These are phyloP conservation scores for Torymus texanus DNA, from an alignment of 2,888 invertebrate species.

Conservation along the genomic window DNA sequence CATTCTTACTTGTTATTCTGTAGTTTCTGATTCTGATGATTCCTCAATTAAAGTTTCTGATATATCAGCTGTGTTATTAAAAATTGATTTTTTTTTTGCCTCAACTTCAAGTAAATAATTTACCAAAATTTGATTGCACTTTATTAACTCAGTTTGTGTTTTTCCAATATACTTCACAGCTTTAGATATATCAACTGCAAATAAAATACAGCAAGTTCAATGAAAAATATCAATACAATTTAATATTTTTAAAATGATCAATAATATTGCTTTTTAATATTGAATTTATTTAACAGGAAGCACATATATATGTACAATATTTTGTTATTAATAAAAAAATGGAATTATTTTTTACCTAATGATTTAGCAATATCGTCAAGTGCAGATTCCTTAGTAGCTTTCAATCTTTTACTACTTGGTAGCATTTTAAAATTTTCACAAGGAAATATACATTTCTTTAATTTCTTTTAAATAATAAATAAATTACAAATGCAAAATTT, in stretches of 20 bases:
- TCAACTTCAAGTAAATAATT: conserved; percentile 74
- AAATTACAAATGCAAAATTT: not conserved
- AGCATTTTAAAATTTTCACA: conserved; percentile 57
- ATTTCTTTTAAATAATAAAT: not conserved
- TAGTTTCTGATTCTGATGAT: not conserved
- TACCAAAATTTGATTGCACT: conserved; percentile 76
- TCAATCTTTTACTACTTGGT: conserved; percentile 59
- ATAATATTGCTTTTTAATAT: no score
- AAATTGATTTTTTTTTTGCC: conserved; percentile 66
- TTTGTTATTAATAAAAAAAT: conserved; percentile 1
- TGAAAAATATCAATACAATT: not conserved
- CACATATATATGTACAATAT: not conserved
- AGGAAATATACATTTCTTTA: not conserved
- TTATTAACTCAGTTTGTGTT: conserved; percentile 75
- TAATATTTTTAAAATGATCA: no score
- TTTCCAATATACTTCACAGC: conserved; percentile 73
- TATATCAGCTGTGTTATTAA: not conserved
- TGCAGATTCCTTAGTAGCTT: conserved; percentile 59
- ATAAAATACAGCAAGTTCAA: not conserved
- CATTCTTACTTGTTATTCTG: not conserved
- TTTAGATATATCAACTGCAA: conserved; percentile 76
- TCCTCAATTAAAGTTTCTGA: not conserved
- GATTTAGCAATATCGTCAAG: conserved; percentile 62
- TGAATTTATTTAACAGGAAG: not conserved
- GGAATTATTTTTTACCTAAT: conserved; percentile 60